Evolutionary conservation across 2,888 invertebrate genomes (phyloP), one percentile per base, ranked within the genome.

Genomic region (Pseudeuparius sepicola): DNA sequence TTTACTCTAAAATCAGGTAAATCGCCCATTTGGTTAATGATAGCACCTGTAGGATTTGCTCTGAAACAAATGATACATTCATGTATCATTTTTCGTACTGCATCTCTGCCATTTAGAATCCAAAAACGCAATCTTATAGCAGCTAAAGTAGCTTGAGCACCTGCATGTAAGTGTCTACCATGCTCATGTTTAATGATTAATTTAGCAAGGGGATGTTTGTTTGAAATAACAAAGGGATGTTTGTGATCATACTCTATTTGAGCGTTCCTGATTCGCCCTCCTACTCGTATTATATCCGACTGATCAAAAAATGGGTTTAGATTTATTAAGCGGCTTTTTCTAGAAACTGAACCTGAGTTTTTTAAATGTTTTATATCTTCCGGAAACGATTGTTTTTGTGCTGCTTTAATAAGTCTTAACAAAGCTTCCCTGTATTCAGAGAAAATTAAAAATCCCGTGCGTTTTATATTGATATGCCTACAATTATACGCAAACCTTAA

Each of bases 21-120:
- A 30, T 48, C 30, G 9, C 45, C 49, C 47, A 52, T 52, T 2
- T 37, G 3, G 11, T 47, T 37, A 2, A 37, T 28, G 1, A 23
- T 14, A 2, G 36, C 14, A 3, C 7, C 24, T 11, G 48, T 42
- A 15, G n/a, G n/a, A n/a, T 40, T 45, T 2, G 17, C 18, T 13
- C 38, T 36, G 27, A 38, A 39, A 31, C 52, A 49, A 6, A 4
- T 10, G 3, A 49, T 25, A 27, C 47, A 50, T 7, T 33, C 13
- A 4, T 34, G 24, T 3, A 44, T 24, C 2, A 44, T 29, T 4
- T 37, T 37, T 6, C 42, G n/a, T n/a, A n/a, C n/a, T n/a, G n/a
- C n/a, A n/a, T n/a, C n/a, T n/a, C n/a, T n/a, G n/a, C n/a, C n/a
- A n/a, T n/a, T n/a, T n/a, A n/a, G n/a, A n/a, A n/a, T n/a, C n/a